phyloP scores from a whole-genome alignment of 23 tunicate genomes.

The Ascidia mentula region DNA sequence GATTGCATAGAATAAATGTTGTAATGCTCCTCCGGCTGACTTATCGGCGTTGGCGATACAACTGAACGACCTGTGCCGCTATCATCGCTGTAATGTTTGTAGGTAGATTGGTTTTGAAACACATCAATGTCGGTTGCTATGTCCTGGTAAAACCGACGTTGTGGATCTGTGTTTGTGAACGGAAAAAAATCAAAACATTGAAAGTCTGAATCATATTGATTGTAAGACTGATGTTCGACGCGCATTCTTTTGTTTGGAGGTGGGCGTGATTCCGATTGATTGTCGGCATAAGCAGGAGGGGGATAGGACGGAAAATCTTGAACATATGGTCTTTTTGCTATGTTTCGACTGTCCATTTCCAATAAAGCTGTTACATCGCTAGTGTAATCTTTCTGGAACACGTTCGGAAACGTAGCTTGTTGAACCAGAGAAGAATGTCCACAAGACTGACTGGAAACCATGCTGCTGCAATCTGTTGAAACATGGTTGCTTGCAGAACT shows the following conservation, averaged over 20 bases:
- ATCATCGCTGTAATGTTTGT: conserved; percentile 32
- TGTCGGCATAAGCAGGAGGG: conserved; percentile 44
- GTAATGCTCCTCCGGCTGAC: background rate
- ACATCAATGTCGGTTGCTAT: background rate
- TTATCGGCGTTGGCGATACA: conserved; percentile 20
- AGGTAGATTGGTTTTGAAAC: background rate
- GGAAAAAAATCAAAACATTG: background rate
- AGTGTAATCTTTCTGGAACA: background rate
- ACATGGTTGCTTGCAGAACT: background rate
- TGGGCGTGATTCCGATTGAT: background rate
- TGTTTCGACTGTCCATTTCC: background rate
- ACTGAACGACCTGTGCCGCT: conserved; percentile 32
- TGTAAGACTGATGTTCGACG: background rate
- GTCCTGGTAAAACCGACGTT: conserved; percentile 1
- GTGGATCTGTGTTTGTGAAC: background rate
- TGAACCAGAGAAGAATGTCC: background rate
- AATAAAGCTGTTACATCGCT: background rate
- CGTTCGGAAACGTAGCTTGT: background rate
- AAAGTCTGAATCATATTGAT: background rate
- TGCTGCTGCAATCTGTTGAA: background rate
- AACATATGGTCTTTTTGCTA: conserved; percentile 5
- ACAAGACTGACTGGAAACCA: background rate
- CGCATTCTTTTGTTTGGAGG: conserved; percentile 20
- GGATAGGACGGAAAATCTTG: conserved; percentile 19
- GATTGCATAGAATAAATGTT: background rate